Evolutionary conservation across 2,113 vertebrate genomes (phyloP).

Genomic region (Podilymbus podiceps): DNA sequence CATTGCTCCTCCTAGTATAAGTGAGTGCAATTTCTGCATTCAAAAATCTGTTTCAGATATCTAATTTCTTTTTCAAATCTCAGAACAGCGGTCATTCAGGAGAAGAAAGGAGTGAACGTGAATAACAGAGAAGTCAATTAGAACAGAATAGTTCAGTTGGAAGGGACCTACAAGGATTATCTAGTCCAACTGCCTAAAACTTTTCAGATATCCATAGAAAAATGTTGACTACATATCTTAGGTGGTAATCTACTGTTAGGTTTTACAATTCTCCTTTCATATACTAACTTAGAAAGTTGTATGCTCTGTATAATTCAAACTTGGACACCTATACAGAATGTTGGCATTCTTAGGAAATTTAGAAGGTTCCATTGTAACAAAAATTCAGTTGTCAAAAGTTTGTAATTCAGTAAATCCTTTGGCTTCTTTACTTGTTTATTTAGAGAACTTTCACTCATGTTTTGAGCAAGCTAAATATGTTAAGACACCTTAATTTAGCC

Average conservation of each 20-base stretch:
- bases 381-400: neutral
- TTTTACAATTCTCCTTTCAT: neutral
- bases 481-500: no score
- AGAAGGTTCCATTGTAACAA: neutral
- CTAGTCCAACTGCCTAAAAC: neutral
- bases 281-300: neutral
- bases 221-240: fast-evolving
- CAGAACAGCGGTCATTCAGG: neutral
- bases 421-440: neutral
- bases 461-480: neutral
- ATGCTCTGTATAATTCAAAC: neutral
- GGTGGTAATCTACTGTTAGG: neutral
- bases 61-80: neutral
- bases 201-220: neutral
- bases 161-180: neutral
- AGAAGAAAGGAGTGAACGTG: neutral
- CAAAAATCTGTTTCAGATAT: neutral
- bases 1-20: neutral
- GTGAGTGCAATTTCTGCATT: neutral
- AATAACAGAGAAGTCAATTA: neutral
- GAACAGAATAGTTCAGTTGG: neutral
- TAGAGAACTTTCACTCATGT: neutral
- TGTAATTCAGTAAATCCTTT: neutral
- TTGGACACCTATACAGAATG: neutral
- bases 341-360: neutral